Evolutionary conservation across 2,888 invertebrate species (phyloP).

Genomic region (Erebia ligea): DNA sequence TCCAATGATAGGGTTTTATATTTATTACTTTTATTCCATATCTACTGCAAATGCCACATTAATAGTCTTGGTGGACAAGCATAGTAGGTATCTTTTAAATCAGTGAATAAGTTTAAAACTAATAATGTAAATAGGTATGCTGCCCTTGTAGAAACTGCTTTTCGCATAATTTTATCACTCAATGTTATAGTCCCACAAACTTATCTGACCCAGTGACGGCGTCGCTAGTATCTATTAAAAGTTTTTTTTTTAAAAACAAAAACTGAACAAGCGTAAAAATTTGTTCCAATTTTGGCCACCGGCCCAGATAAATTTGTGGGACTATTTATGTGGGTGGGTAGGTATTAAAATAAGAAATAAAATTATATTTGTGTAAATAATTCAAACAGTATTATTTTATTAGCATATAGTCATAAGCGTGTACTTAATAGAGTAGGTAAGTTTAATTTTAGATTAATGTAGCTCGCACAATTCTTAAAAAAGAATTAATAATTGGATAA

Average conservation of each 20-base stretch:
- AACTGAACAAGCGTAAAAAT: no score
- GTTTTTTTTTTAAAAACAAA: no score
- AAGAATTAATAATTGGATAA: neutral
- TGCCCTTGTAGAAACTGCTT: slow-evolving; percentile 17
- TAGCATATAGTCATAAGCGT: slow-evolving; percentile 45
- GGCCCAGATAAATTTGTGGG: no score
- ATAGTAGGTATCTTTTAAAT: no score
- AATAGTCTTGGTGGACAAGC: no score
- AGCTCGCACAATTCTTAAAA: neutral
- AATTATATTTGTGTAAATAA: slow-evolving; percentile 33
- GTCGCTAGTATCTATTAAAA: no score
- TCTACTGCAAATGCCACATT: no score
- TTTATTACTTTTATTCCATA: no score
- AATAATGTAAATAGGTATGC: neutral
- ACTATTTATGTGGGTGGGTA: no score
- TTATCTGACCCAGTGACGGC: neutral
- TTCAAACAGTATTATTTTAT: slow-evolving; percentile 42
- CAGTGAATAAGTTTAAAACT: neutral
- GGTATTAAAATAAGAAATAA: neutral
- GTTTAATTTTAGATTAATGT: neutral
- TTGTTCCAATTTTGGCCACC: no score
- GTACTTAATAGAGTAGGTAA: slow-evolving; percentile 11
- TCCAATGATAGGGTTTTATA: no score
- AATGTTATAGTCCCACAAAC: neutral
- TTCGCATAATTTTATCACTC: neutral